Evolutionary conservation across 2,888 invertebrate species (phyloP).

Genomic region (Dendrolimus pini): DNA sequence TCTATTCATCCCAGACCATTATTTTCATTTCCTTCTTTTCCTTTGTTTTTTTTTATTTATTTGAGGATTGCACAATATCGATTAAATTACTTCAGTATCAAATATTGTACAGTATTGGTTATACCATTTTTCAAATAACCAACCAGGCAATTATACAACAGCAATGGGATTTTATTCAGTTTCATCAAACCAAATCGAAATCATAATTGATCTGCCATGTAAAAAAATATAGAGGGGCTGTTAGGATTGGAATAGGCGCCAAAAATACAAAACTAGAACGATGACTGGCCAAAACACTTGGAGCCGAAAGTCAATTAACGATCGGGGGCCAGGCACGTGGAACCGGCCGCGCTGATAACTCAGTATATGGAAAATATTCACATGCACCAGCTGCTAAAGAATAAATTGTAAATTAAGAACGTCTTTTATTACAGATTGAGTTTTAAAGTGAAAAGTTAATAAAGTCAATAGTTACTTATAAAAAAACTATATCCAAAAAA

Average conservation of each 20-base stretch:
- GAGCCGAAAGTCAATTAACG: constrained; percentile 70
- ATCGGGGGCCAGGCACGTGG: constrained; percentile 49
- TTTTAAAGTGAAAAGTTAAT: too few relatives aligned
- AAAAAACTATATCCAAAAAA: too few relatives aligned
- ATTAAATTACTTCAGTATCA: constrained; percentile 5
- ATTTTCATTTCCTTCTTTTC: too few relatives aligned
- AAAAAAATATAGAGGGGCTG: constrained; percentile 69
- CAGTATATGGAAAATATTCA: constrained; percentile 25
- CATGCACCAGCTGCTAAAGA: constrained; percentile 11
- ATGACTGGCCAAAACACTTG: constrained; percentile 69
- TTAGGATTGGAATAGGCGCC: constrained; percentile 69
- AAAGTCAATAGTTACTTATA: too few relatives aligned
- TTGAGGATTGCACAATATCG: too few relatives aligned
- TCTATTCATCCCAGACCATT: too few relatives aligned
- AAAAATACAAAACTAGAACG: constrained; percentile 71
- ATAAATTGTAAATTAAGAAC: too few relatives aligned
- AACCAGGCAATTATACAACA: constrained; percentile 71
- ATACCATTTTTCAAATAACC: constrained; percentile 65
- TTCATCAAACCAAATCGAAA: constrained; percentile 74
- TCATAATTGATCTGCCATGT: constrained; percentile 73
- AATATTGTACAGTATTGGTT: constrained; percentile 48
- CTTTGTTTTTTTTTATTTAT: too few relatives aligned
- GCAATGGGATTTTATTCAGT: constrained; percentile 74
- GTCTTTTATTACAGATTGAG: too few relatives aligned
- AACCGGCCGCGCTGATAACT: constrained; percentile 37